These are phyloP conservation scores for Oligia fasciuncula DNA, from an alignment of 2,888 invertebrate genomes.

Conservation along the genomic window DNA sequence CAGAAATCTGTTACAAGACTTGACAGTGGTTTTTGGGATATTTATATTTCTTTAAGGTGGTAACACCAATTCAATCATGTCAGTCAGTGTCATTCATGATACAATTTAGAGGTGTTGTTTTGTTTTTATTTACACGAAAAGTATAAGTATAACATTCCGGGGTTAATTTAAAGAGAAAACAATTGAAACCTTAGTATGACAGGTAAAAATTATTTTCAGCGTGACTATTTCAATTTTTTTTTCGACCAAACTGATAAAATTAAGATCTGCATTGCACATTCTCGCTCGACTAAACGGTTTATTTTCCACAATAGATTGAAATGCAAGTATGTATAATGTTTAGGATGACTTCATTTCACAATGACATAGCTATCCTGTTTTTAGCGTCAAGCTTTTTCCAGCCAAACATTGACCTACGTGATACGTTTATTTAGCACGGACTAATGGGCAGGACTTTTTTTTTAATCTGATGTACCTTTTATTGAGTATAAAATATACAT, in stretches of 20 bases:
- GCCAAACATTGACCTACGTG: neutral
- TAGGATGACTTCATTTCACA: neutral
- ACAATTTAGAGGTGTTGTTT: neutral
- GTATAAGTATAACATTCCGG: neutral
- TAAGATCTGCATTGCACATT: neutral
- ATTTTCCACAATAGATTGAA: no score
- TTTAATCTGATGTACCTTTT: no score
- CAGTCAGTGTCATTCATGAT: neutral
- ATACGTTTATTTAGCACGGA: no score
- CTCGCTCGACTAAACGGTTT: neutral
- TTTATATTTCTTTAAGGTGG: conserved; percentile 9
- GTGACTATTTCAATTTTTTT: no score
- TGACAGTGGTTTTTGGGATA: neutral
- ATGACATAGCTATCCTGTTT: no score
- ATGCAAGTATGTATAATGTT: neutral
- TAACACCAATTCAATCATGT: conserved; percentile 2
- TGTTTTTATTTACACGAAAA: neutral
- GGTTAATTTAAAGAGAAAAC: neutral
- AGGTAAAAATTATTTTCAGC: neutral
- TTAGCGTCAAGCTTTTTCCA: neutral
- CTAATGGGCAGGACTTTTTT: no score
- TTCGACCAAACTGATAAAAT: neutral
- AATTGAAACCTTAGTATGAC: neutral
- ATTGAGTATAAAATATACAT: no score
- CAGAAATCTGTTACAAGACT: neutral